Evolutionary conservation across 2,888 invertebrate species (phyloP).

Genomic region (Dryocosmus kuriphilus): DNA sequence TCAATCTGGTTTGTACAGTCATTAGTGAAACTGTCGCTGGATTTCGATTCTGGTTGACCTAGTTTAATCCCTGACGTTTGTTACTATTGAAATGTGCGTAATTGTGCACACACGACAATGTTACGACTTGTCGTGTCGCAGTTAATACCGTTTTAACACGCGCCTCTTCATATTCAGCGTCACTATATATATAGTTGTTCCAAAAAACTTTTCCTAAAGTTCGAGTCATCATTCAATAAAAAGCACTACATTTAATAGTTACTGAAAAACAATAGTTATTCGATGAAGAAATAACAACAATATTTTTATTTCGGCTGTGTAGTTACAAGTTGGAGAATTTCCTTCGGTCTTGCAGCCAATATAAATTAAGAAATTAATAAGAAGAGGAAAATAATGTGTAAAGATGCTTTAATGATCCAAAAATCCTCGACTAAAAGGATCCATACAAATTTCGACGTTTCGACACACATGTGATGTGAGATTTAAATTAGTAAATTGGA

Average conservation of each 20-base stretch:
- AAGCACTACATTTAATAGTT: background rate
- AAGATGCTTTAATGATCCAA: too few relatives aligned
- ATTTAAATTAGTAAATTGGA: too few relatives aligned
- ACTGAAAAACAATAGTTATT: too few relatives aligned
- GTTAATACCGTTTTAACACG: constrained; percentile 32
- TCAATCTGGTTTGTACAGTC: constrained; percentile 37
- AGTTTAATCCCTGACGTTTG: constrained; percentile 35
- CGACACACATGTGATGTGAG: too few relatives aligned
- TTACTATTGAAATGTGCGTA: constrained; percentile 27
- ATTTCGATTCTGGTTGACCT: constrained; percentile 40
- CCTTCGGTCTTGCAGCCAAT: too few relatives aligned
- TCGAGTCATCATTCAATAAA: background rate
- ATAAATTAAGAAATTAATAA: too few relatives aligned
- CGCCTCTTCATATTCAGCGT: constrained; percentile 23
- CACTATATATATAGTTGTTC: background rate
- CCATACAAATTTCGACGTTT: too few relatives aligned
- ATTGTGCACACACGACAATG: constrained; percentile 29
- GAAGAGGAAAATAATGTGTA: too few relatives aligned
- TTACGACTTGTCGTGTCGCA: constrained; percentile 34
- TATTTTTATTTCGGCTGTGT: too few relatives aligned
- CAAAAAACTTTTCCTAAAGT: background rate
- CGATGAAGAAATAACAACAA: too few relatives aligned
- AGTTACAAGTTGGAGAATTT: too few relatives aligned
- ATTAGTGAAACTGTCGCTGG: constrained; percentile 30
- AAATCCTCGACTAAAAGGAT: too few relatives aligned